phyloP scores from a whole-genome alignment of 2,797 vertebrate species.

The Todus mexicanus region DNA sequence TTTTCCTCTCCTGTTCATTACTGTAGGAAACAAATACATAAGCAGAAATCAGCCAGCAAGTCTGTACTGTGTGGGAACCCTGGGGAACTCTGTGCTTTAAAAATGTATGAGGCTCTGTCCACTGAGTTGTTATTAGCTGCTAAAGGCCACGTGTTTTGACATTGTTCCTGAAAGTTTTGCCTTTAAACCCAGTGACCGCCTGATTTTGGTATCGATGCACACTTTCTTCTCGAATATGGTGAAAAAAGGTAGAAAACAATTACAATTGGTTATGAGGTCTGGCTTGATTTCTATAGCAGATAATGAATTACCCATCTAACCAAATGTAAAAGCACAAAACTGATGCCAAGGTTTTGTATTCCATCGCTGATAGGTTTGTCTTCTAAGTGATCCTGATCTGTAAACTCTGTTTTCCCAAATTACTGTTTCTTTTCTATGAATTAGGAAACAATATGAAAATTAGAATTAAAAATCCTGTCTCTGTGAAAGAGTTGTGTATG shows the following conservation, averaged over 20 bases:
- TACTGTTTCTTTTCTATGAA: not conserved
- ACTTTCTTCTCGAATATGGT: not conserved
- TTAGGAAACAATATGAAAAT: not conserved
- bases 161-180: not conserved
- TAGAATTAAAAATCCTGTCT: not conserved
- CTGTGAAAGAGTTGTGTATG: not conserved
- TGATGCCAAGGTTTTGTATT: not conserved
- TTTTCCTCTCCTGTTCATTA: not conserved
- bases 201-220: not conserved
- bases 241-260: not conserved
- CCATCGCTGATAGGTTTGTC: not conserved
- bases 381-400: not conserved
- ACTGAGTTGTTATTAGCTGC: not conserved
- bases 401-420: not conserved
- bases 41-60: not conserved
- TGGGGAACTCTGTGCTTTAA: not conserved
- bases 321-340: not conserved
- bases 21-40: not conserved
- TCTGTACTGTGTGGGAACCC: not conserved
- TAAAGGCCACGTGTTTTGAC: not conserved
- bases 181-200: not conserved
- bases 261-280: not conserved
- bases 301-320: not conserved
- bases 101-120: slow-evolving; percentile 8
- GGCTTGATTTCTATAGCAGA: not conserved